Base-by-base conservation (phyloP, 1,140 invertebrate species). In the Dendrolimus kikuchii region DNA sequence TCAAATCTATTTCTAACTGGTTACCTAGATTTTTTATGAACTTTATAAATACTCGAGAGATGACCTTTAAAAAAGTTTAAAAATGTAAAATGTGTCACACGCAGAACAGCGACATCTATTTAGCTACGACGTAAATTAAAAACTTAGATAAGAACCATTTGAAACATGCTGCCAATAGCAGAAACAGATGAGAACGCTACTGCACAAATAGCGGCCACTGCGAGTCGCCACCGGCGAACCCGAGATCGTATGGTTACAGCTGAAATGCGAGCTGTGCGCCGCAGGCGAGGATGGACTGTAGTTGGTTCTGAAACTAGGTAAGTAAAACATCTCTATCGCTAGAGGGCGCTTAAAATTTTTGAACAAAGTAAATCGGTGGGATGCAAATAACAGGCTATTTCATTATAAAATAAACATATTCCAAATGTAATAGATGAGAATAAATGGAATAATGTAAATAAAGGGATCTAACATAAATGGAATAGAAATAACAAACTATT, bases 301-400 rank as follows among this genome's bases (percentile, higher is more conserved):
- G 82, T 86, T 48, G 82, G 82, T 48, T 86, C 82, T 59, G 82
- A 86, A 81, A 86, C 82, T 62, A 86, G 80, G 82, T 81, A 60
- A 82, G 75, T 74, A 43, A n/a, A n/a, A 9, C 7, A 39, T 37
- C 40, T 59, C 50, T 40, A 38, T 36, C 57, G 47, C 59, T 59
- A 81, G 81, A 77, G 77, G 78, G 55, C 77, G 71, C 61, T 80
- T n/a, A 56, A 51, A 47, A 7, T 49, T 49, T 56, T n/a, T 39
- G 2, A 43, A 5, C n/a, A 37, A 45, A 23, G 8, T 42, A 44
- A 46, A 43, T 23, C 23, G 23, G 23, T 23, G 1, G 23, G 1
- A 23, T 23, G 23, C 23, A 23, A 23, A 23, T 23, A 23, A 23
- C 23, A 23, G 23, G 23, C 23, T 23, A 23, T 23, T 23, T 23